Percentiles rank a stretch among this genome's conserved stretches.
These are phyloP conservation scores for Calidris pygmaea DNA, from an alignment of 2,113 vertebrate species.

Conservation along the genomic window DNA sequence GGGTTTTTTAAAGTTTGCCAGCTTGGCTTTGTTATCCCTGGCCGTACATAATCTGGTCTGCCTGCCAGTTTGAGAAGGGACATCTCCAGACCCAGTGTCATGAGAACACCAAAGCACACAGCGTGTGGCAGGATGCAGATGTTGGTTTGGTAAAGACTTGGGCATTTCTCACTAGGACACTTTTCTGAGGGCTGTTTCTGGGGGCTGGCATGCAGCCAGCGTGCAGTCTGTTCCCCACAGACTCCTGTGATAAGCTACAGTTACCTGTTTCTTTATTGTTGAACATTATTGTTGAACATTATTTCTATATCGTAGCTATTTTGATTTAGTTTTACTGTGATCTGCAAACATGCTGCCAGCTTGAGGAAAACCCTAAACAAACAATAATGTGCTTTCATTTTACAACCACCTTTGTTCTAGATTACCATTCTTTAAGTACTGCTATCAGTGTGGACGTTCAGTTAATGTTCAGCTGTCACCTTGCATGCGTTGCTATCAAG, in stretches of 20 bases:
- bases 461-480: constrained; percentile 69
- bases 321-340: background rate
- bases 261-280: background rate
- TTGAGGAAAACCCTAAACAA: background rate
- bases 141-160: background rate
- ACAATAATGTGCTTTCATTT: background rate
- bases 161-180: background rate
- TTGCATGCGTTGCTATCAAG: constrained; percentile 75
- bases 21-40: background rate
- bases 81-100: background rate
- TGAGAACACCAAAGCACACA: too few species aligned
- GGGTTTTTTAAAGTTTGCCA: background rate
- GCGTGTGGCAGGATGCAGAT: background rate
- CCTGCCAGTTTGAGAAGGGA: background rate
- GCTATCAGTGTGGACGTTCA: constrained; percentile 83
- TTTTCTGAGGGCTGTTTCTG: too few species aligned
- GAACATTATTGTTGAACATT: background rate
- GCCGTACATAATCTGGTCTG: background rate
- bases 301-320: background rate
- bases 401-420: constrained; percentile 31
- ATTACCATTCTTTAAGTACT: constrained; percentile 77
- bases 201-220: background rate
- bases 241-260: background rate
- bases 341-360: background rate
- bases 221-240: background rate